Conservation (phyloP, 53 echinoderm and acorn worm species). For the Holothuria scabra region DNA sequence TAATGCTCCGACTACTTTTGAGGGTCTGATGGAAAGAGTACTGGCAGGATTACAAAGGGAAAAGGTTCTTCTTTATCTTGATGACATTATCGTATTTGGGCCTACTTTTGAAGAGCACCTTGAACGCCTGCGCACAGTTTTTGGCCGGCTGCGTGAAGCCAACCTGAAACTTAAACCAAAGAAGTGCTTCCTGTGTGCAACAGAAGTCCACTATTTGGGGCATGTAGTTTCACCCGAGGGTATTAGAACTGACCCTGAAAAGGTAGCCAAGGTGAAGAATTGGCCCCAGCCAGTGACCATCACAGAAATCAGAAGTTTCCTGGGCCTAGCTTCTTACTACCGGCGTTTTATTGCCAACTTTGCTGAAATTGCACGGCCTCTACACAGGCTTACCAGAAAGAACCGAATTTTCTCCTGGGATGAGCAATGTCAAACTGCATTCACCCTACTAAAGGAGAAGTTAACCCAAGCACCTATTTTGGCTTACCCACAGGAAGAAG, state of each 20-base stretch:
- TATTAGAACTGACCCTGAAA: constrained; percentile 41
- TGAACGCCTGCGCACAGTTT: neutral
- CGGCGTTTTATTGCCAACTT: constrained; percentile 54
- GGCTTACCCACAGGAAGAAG: constrained; percentile 39
- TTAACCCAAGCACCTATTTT: too few relatives aligned
- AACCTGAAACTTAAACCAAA: too few relatives aligned
- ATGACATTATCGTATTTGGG: constrained; percentile 69
- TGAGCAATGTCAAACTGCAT: constrained; percentile 24
- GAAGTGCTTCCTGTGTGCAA: neutral
- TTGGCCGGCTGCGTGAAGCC: neutral
- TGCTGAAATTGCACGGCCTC: constrained; percentile 47
- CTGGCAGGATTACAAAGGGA: constrained; percentile 73
- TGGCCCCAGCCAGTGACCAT: constrained; percentile 55
- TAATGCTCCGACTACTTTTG: too few relatives aligned
- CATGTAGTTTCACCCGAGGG: too few relatives aligned
- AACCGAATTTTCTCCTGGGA: constrained; percentile 50
- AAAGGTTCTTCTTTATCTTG: constrained; percentile 62
- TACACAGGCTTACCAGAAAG: too few relatives aligned
- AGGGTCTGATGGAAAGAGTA: too few relatives aligned
- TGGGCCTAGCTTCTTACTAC: constrained; percentile 64
- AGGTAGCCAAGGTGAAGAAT: constrained; percentile 7
- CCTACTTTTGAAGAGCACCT: constrained; percentile 44
- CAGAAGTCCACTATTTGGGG: constrained; percentile 45
- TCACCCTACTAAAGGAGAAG: too few relatives aligned
- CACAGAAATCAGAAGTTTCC: constrained; percentile 56